phyloP scores from a whole-genome alignment of 2,113 vertebrate genomes.

The Crotalus helleri region DNA sequence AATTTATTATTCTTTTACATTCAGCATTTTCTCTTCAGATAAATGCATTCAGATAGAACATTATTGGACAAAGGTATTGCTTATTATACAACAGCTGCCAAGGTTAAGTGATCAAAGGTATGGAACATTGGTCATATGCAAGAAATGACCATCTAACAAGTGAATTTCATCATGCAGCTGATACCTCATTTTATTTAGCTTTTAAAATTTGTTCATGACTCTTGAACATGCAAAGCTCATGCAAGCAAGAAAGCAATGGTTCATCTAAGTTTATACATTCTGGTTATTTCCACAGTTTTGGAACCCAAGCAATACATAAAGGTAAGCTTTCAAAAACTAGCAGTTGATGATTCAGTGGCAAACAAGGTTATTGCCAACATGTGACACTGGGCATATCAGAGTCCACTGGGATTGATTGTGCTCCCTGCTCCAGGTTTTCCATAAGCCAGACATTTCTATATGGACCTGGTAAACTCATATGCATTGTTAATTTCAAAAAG shows the following conservation, averaged over 20 bases:
- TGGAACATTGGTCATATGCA: background rate
- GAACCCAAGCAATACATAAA: background rate
- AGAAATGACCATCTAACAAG: background rate
- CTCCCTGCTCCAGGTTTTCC: background rate
- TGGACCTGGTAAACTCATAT: background rate
- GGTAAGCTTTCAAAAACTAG: background rate
- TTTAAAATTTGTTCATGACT: background rate
- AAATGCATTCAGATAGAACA: background rate
- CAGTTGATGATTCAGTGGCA: background rate
- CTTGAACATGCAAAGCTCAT: background rate
- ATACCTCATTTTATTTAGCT: background rate
- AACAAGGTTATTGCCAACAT: background rate
- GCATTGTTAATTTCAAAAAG: background rate
- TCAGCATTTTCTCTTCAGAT: background rate
- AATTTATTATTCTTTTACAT: background rate
- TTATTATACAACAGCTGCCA: background rate
- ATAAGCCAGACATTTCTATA: background rate
- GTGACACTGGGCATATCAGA: background rate
- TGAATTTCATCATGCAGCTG: background rate
- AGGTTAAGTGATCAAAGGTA: background rate
- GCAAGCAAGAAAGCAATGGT: background rate
- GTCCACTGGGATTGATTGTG: background rate
- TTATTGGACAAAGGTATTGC: background rate
- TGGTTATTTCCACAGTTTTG: background rate
- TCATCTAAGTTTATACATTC: background rate